Conservation (phyloP, 2,888 invertebrate genomes). For the Glyphotaelius pellucidus region DNA sequence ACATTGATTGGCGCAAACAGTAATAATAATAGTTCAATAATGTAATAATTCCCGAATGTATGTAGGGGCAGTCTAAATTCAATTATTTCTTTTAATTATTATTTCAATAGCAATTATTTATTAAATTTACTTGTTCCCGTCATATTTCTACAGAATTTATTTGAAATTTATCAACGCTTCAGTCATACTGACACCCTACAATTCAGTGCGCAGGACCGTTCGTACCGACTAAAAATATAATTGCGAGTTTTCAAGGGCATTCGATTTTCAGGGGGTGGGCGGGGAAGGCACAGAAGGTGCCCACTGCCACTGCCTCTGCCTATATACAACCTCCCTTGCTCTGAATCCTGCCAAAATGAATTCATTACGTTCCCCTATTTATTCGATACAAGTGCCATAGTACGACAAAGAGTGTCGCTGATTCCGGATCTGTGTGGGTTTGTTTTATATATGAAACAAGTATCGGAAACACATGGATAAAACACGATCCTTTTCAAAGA, state of each 20-base stretch:
- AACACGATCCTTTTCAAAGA: not conserved
- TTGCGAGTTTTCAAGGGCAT: slow-evolving; percentile 65
- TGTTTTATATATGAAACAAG: not conserved
- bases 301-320: slow-evolving; percentile 9
- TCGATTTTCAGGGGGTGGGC: slow-evolving; percentile 52
- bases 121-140: no score
- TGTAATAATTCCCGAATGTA: no score
- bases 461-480: not conserved
- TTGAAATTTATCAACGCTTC: not conserved
- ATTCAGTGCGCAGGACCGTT: slow-evolving; percentile 34
- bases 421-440: slow-evolving; percentile 7
- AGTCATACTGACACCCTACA: not conserved
- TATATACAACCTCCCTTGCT: slow-evolving; percentile 13
- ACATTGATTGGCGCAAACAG: no score
- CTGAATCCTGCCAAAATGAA: slow-evolving; percentile 56
- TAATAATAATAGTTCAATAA: no score
- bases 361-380: slow-evolving; percentile 48
- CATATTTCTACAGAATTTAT: not conserved
- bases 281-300: not conserved
- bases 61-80: no score
- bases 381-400: slow-evolving; percentile 27
- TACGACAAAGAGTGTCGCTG: not conserved
- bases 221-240: slow-evolving; percentile 49
- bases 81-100: no score
- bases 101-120: no score